A percentile compares a stretch with the other conserved stretches of the same genome.
phyloP scores from a whole-genome alignment of 2,888 invertebrate species.

The Rapana venosa region DNA sequence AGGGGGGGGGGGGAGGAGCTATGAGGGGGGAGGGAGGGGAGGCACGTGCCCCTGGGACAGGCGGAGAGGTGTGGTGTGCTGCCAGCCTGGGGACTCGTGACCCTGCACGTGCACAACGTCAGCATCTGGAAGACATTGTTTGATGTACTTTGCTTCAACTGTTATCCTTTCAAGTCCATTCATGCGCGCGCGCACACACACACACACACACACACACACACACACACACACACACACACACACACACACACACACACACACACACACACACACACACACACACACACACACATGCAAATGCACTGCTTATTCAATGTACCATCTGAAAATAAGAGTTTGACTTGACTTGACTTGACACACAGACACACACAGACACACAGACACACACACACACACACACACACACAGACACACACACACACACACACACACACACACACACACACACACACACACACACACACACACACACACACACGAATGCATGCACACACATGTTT shows the following conservation, averaged over 20 bases:
- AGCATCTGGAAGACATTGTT: too few species aligned
- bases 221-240: neutral
- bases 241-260: neutral
- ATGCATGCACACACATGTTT: neutral
- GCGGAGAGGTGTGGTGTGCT: too few species aligned
- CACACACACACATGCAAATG: neutral
- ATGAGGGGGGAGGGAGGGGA: too few species aligned
- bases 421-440: neutral
- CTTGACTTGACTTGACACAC: too few species aligned
- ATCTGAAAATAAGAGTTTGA: too few species aligned
- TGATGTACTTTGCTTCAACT: too few species aligned
- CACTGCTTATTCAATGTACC: too few species aligned
- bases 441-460: neutral
- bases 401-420: neutral
- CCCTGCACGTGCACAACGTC: too few species aligned
- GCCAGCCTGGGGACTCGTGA: too few species aligned
- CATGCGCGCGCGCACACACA: neutral
- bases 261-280: neutral
- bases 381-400: conserved; percentile 6
- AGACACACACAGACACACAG: conserved; percentile 11
- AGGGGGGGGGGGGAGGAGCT: too few species aligned
- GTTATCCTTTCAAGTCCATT: too few species aligned
- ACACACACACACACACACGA: neutral
- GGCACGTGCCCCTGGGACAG: too few species aligned
- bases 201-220: neutral